Evolutionary conservation across 1,140 invertebrate species (phyloP).

Genomic region (Drosophila saltans): DNA sequence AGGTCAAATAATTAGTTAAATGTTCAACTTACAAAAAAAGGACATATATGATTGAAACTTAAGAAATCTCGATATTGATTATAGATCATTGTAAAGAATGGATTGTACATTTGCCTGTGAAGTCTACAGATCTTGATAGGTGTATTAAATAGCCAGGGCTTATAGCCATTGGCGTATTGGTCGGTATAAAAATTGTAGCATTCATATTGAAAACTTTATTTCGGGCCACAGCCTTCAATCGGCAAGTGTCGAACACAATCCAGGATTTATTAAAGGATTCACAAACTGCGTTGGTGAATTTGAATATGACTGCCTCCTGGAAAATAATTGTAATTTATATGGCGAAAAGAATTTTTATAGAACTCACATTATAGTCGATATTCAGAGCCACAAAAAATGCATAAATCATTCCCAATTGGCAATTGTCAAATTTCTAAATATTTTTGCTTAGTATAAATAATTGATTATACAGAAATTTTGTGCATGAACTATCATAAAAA

Average conservation of each 20-base stretch:
- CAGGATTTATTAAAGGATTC: neutral
- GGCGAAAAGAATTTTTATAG: too few relatives aligned
- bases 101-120: neutral
- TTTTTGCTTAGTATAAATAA: too few relatives aligned
- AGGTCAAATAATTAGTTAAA: too few relatives aligned
- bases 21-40: neutral
- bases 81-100: neutral
- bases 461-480: too few relatives aligned
- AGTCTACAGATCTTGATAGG: neutral
- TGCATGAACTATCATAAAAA: too few relatives aligned
- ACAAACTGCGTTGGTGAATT: too few relatives aligned
- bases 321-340: too few relatives aligned
- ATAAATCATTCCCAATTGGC: too few relatives aligned
- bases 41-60: constrained; percentile 2
- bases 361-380: too few relatives aligned
- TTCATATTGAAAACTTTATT: neutral
- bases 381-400: too few relatives aligned
- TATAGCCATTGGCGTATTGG: neutral
- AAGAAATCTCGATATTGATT: neutral
- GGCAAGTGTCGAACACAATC: neutral
- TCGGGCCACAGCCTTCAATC: neutral
- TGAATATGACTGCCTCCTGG: too few relatives aligned
- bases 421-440: too few relatives aligned
- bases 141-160: neutral
- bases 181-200: neutral